Base-by-base conservation (phyloP, 2,888 invertebrate genomes). In the Papilio gigon region DNA sequence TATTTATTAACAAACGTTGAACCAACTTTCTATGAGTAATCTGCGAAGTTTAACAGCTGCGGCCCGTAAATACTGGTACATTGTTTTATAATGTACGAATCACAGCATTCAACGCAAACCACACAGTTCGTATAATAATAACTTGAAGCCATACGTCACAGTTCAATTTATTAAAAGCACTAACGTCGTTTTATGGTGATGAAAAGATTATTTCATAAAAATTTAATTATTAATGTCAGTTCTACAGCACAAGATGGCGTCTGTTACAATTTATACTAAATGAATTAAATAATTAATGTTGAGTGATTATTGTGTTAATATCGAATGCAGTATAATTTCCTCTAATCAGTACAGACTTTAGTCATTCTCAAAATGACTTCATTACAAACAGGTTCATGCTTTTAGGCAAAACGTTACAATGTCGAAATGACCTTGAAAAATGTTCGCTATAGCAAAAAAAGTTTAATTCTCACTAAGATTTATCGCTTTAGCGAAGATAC, bases 21-120 rank as follows among this genome's bases (percentile, higher is more conserved):
- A 59, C 44, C 35, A 59, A 60, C 66, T 66, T 66, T 66, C 59
- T 60, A 66, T 66, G 66, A 66, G 44, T 66, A 66, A 66, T 66
- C 58, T 58, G 25, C 12, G 35, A 53, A 53, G 53, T 30, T 30
- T 44, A 14, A 17, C 66, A 66, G 66, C 66, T 66, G 66, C 35
- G 47, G 17, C 47, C 47, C 17, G 47, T 22, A 60, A 66, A 58
- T 30, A 62, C 33, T 44, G 17, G 17, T 53, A 53, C 17, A 30
- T 30, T 53, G 30, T 30, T 9, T 53, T 53, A 53, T 5, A 50
- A 1, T 50, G 14, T 25, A 50, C n/a, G 25, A 8, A 27, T 6
- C 2, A 50, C 14, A 50, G 14, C 1, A 14, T 12, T 4, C 4
- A 22, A 44, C 9, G 20, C 20, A 20, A 20, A 20, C 20, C 9